Conservation (phyloP, 2,113 vertebrate species). For the Girardinichthys multiradiatus region DNA sequence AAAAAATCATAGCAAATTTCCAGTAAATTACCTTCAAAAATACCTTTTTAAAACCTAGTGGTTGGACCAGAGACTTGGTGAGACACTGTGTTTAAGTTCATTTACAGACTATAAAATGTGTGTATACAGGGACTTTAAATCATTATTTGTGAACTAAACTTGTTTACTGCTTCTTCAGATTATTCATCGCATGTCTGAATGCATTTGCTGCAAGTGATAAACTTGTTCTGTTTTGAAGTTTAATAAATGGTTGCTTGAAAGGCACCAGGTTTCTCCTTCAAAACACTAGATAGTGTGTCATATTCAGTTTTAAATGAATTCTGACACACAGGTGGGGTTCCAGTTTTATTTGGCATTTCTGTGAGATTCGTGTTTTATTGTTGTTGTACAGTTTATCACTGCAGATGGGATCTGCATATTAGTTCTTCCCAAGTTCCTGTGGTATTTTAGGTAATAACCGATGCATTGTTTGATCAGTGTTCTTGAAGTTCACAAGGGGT, state of each 20-base stretch:
- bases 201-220: too few relatives aligned
- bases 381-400: conserved; percentile 28
- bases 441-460: conserved; percentile 49
- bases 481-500: conserved; percentile 3
- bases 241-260: too few relatives aligned
- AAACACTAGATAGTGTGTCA: not conserved
- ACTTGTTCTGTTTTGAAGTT: not conserved
- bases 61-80: not conserved
- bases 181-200: not conserved
- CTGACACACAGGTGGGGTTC: not conserved
- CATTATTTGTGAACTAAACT: not conserved
- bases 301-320: not conserved
- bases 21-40: not conserved
- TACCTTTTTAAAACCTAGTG: not conserved
- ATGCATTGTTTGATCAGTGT: conserved; percentile 16
- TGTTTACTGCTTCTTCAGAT: conserved; percentile 9
- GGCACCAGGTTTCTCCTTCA: not conserved
- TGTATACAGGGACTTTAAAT: conserved; percentile 1
- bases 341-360: conserved; percentile 19
- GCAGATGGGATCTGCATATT: conserved; percentile 37
- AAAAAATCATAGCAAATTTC: not conserved
- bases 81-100: not conserved
- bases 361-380: conserved; percentile 13
- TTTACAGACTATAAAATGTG: not conserved
- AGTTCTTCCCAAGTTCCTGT: conserved; percentile 18